A percentile compares a stretch with the other conserved stretches of the same genome.
Conservation (phyloP, 2,797 vertebrate genomes). For the Heterohyrax brucei region DNA sequence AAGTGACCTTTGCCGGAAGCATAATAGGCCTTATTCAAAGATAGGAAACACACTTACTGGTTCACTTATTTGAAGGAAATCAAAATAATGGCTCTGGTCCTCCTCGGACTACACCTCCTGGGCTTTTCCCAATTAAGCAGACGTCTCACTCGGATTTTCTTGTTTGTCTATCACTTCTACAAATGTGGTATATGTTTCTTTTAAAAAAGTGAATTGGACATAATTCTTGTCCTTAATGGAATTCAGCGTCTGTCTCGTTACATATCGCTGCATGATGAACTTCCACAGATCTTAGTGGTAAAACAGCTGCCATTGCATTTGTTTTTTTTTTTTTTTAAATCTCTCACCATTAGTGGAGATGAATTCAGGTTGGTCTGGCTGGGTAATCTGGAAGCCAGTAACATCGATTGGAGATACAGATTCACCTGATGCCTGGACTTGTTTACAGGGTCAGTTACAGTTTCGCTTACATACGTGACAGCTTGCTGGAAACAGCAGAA, state of each 20-base stretch:
- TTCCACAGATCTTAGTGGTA: not conserved
- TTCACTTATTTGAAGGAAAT: not conserved
- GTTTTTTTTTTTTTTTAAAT: not conserved
- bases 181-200: not conserved
- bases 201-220: not conserved
- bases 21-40: not conserved
- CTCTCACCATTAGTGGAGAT: not conserved
- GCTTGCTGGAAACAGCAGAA: not conserved
- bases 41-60: conserved; percentile 11
- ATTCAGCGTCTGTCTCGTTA: not conserved
- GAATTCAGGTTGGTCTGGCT: not conserved
- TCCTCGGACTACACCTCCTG: not conserved
- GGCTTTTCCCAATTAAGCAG: not conserved
- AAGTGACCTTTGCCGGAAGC: conserved; percentile 48
- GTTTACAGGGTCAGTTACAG: not conserved
- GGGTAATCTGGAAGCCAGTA: not conserved
- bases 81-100: not conserved
- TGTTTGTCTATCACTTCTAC: not conserved
- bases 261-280: not conserved
- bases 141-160: not conserved
- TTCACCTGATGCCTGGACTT: not conserved
- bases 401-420: not conserved
- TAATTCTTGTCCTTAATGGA: conserved; percentile 49
- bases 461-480: not conserved
- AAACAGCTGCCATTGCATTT: not conserved